A percentile compares a stretch with the other conserved stretches of the same genome.
Conservation (phyloP, 2,797 vertebrate genomes). For the Macropodus opercularis region DNA sequence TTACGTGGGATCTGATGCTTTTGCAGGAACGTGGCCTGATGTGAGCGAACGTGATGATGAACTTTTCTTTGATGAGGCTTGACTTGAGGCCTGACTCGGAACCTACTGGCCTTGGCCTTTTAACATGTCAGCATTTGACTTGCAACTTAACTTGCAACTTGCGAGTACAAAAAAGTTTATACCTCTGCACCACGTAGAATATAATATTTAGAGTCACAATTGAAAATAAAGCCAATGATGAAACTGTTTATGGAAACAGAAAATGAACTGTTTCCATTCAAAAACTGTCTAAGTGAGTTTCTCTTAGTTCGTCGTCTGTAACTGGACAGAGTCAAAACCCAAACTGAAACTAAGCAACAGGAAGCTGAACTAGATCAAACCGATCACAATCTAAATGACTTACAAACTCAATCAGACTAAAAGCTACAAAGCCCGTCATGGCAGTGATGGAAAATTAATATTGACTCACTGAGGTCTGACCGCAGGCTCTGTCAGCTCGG, state of each 20-base stretch:
- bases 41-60: too few species aligned
- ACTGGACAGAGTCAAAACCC: not conserved
- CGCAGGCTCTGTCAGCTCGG: slow-evolving; percentile 4
- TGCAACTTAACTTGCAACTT: not conserved
- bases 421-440: not conserved
- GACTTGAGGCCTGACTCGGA: not conserved
- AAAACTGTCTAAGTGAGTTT: not conserved
- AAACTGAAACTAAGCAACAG: slow-evolving; percentile 5
- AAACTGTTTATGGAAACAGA: not conserved
- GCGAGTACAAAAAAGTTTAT: not conserved
- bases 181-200: not conserved
- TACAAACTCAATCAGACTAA: not conserved
- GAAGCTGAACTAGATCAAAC: slow-evolving; percentile 22
- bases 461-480: slow-evolving; percentile 18
- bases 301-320: not conserved
- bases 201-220: not conserved
- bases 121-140: not conserved
- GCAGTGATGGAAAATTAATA: slow-evolving; percentile 33
- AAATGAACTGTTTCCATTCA: not conserved
- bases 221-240: not conserved
- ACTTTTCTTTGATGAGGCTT: not conserved
- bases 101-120: not conserved
- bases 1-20: too few species aligned
- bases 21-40: too few species aligned
- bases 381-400: slow-evolving; percentile 9